Evolutionary conservation across 2,888 invertebrate species (phyloP).

Genomic region (Salticus scenicus): DNA sequence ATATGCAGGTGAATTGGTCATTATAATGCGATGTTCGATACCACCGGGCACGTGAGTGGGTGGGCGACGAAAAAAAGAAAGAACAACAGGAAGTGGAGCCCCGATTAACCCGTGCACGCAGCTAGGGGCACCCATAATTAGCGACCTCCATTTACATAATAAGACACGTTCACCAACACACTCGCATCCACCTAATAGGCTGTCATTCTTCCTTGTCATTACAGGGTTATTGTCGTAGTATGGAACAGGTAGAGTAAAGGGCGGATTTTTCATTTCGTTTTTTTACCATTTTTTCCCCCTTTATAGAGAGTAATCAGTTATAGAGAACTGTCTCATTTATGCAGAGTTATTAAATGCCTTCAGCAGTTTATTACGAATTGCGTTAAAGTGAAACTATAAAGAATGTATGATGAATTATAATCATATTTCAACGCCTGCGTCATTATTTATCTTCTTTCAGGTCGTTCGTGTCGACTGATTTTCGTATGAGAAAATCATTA

Average conservation of each 20-base stretch:
- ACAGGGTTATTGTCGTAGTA: constrained; percentile 53
- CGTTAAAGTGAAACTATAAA: too few species aligned
- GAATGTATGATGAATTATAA: too few species aligned
- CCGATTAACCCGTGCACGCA: constrained; percentile 63
- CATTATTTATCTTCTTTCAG: too few species aligned
- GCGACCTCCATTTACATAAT: constrained; percentile 62
- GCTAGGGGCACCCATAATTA: constrained; percentile 44
- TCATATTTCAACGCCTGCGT: too few species aligned
- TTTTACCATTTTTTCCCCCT: too few species aligned
- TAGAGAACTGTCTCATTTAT: too few species aligned
- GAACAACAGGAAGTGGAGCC: constrained; percentile 53
- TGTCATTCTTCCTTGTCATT: constrained; percentile 39
- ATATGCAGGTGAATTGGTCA: constrained; percentile 48
- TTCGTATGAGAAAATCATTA: too few species aligned
- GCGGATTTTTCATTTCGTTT: too few species aligned
- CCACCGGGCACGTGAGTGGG: constrained; percentile 42
- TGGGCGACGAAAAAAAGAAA: constrained; percentile 18
- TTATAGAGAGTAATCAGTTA: too few species aligned
- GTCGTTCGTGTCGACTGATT: too few species aligned
- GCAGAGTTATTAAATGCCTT: too few species aligned
- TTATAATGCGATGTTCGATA: constrained; percentile 53
- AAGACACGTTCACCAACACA: constrained; percentile 43
- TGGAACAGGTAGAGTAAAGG: not conserved
- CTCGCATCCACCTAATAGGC: constrained; percentile 21
- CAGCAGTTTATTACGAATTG: too few species aligned